Percentiles rank a stretch among this genome's conserved stretches.
phyloP scores from a whole-genome alignment of 1,140 invertebrate genomes.

The Trichonephila clavata region DNA sequence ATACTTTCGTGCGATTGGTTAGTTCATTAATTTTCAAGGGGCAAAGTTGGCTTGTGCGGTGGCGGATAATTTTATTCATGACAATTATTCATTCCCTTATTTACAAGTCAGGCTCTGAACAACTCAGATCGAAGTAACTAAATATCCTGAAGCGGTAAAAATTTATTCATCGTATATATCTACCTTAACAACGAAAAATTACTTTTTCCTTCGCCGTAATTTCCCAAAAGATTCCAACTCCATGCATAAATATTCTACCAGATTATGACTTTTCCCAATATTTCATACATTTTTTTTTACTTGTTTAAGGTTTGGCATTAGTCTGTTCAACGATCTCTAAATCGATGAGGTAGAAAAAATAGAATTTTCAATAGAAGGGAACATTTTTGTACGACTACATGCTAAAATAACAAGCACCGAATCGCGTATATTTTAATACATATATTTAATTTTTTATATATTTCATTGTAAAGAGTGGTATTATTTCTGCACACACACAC shows the following conservation, averaged over 20 bases:
- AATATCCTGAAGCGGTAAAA: constrained; percentile 30
- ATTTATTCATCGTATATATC: constrained; percentile 25
- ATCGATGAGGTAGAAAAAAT: too few relatives aligned
- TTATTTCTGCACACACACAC: too few relatives aligned
- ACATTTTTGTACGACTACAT: too few relatives aligned
- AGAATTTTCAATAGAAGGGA: too few relatives aligned
- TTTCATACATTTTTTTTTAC: too few relatives aligned
- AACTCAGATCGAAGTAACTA: constrained; percentile 35
- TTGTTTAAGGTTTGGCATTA: too few relatives aligned
- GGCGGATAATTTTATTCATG: constrained; percentile 48
- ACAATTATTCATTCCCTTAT: constrained; percentile 30
- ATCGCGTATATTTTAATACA: too few relatives aligned
- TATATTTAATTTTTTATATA: too few relatives aligned
- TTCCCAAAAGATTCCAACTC: constrained; percentile 63
- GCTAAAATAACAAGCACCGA: too few relatives aligned
- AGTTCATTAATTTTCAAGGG: constrained; percentile 55
- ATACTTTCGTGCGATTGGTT: constrained; percentile 8
- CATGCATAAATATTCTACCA: constrained; percentile 24
- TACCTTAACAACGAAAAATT: background rate
- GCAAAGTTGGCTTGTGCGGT: constrained; percentile 35
- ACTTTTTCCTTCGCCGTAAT: constrained; percentile 45
- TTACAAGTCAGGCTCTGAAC: constrained; percentile 27
- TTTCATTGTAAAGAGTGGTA: too few relatives aligned
- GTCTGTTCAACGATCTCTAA: too few relatives aligned
- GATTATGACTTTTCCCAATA: too few relatives aligned